Conservation (phyloP, 1,140 invertebrate species). For the Lasioglossum albipes region DNA sequence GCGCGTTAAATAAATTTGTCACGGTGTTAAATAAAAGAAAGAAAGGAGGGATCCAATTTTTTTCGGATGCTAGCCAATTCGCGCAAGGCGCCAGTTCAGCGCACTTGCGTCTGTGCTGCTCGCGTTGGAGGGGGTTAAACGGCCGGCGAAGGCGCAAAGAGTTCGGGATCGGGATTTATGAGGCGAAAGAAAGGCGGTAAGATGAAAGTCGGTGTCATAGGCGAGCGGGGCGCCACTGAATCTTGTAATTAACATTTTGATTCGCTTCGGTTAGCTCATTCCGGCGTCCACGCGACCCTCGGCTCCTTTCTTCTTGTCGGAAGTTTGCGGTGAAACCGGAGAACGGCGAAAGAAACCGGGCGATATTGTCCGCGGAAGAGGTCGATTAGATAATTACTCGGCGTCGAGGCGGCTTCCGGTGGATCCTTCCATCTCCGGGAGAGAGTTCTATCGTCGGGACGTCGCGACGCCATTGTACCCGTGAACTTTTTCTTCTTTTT, state of each 20-base stretch:
- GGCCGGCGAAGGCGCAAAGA: too few species aligned
- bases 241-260: slow-evolving; percentile 39
- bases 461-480: slow-evolving; percentile 6
- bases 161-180: background rate
- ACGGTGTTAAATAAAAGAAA: too few species aligned
- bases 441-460: background rate
- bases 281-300: background rate
- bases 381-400: slow-evolving; percentile 51
- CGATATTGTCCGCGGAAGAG: slow-evolving; percentile 35
- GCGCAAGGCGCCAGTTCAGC: too few species aligned
- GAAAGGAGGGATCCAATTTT: too few species aligned
- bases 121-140: too few species aligned
- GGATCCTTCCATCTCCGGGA: slow-evolving; percentile 1
- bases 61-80: too few species aligned
- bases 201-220: slow-evolving; percentile 15
- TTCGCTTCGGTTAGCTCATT: slow-evolving; percentile 17
- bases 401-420: background rate
- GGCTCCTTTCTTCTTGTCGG: background rate
- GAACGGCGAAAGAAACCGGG: slow-evolving; percentile 14
- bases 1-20: too few species aligned
- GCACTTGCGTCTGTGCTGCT: too few species aligned
- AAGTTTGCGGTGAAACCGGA: slow-evolving; percentile 15
- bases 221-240: background rate
- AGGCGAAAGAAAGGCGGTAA: slow-evolving; percentile 16
- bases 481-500: background rate